These are phyloP conservation scores for Microcebus tavaratra DNA, from an alignment of 2,113 vertebrate species.

Conservation along the genomic window DNA sequence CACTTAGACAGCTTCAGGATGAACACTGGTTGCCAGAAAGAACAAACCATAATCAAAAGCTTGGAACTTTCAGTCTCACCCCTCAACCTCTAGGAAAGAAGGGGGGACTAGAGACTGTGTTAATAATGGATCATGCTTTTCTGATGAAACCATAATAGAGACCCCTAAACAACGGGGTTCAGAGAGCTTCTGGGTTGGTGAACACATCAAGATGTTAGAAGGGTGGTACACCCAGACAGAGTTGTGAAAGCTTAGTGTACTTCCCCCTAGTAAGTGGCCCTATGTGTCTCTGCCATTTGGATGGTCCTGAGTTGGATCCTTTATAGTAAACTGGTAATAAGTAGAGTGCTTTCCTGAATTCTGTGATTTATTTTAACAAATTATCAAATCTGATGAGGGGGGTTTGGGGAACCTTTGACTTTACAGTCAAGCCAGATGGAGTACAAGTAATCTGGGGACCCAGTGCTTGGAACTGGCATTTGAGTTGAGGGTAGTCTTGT, in stretches of 20 bases:
- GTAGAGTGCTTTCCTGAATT: background rate
- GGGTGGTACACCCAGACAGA: background rate
- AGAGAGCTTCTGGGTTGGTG: background rate
- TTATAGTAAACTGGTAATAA: background rate
- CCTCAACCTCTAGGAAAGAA: background rate
- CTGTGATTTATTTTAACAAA: background rate
- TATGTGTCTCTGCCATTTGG: too few species aligned
- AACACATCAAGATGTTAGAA: background rate
- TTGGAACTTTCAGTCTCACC: background rate
- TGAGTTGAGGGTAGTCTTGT: background rate
- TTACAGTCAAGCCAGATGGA: background rate
- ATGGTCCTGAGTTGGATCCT: too few species aligned
- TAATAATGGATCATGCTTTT: background rate
- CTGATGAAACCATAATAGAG: background rate
- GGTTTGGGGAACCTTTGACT: background rate
- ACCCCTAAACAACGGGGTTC: background rate
- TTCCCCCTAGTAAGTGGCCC: background rate
- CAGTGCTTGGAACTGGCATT: background rate
- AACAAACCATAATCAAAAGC: background rate
- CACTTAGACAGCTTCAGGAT: background rate
- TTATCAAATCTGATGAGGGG: background rate
- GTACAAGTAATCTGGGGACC: background rate
- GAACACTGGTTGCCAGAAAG: background rate
- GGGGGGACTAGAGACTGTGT: background rate
- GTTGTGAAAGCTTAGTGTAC: background rate